phyloP scores from a whole-genome alignment of 2,113 vertebrate species.

The Capra hircus region DNA sequence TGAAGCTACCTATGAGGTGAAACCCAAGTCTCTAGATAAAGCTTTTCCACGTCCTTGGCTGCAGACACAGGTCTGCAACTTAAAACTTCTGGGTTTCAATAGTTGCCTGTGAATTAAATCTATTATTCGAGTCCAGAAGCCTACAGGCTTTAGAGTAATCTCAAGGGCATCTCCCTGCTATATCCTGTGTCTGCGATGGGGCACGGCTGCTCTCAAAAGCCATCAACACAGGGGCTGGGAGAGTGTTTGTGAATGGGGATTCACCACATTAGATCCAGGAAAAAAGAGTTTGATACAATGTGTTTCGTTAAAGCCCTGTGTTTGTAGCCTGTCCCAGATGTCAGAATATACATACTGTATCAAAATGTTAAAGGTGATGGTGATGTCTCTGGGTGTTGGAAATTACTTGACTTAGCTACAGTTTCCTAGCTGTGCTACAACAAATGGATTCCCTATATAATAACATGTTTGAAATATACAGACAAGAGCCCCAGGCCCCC shows the following conservation, averaged over 20 bases:
- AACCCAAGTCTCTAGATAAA: constrained; percentile 45
- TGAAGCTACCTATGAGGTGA: background rate
- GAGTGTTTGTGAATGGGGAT: rapidly evolving
- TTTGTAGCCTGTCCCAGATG: background rate
- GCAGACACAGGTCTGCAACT: background rate
- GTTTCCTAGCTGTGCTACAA: rapidly evolving
- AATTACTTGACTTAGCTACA: background rate
- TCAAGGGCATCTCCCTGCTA: background rate
- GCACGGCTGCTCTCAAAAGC: background rate
- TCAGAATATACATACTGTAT: background rate
- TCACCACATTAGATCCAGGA: rapidly evolving
- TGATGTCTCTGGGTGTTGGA: rapidly evolving
- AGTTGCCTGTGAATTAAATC: background rate
- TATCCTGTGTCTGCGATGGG: rapidly evolving
- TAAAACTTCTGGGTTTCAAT: background rate
- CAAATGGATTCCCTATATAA: background rate
- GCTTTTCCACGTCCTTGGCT: background rate
- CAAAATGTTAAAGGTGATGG: background rate
- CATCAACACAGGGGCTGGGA: rapidly evolving
- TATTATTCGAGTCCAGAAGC: background rate
- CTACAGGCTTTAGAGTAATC: background rate
- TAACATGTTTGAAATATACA: background rate
- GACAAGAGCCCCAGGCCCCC: background rate
- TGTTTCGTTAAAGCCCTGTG: background rate
- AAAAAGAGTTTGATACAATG: no score